These are phyloP conservation scores for Phrynocephalus versicolor DNA, from an alignment of 2,113 vertebrate species.

Conservation along the genomic window DNA sequence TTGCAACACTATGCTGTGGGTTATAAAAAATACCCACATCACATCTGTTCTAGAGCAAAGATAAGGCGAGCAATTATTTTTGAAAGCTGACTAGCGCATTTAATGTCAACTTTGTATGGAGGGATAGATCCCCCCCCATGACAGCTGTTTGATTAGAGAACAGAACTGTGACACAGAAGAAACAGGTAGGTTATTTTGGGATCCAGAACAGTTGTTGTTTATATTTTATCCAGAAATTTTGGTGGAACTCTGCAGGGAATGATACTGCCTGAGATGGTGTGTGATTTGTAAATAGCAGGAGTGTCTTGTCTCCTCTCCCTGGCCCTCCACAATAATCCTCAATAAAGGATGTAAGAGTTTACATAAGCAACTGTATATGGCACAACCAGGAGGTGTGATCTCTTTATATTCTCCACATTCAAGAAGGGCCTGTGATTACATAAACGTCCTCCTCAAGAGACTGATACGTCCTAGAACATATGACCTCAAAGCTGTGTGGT, in stretches of 20 bases:
- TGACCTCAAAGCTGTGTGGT: background rate
- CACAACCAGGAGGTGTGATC: background rate
- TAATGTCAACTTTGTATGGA: background rate
- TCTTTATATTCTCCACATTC: background rate
- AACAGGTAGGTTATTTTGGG: slow-evolving; percentile 25
- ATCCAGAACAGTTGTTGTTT: slow-evolving; percentile 13
- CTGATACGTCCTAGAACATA: background rate
- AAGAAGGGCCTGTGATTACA: background rate
- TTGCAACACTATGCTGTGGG: background rate
- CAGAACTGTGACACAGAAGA: background rate
- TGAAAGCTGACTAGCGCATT: background rate
- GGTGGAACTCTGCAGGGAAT: slow-evolving; percentile 26
- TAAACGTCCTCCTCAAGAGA: slow-evolving; percentile 5
- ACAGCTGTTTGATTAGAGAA: background rate
- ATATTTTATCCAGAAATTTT: slow-evolving; percentile 41
- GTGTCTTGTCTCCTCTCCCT: rapidly evolving
- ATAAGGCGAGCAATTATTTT: background rate
- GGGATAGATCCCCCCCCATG: background rate
- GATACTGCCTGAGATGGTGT: background rate
- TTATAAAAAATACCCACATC: background rate
- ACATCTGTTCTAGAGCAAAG: background rate
- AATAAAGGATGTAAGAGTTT: rapidly evolving
- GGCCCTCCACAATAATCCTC: rapidly evolving
- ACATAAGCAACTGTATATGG: rapidly evolving
- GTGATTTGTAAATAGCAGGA: background rate